Percentiles rank a stretch among this genome's conserved stretches.
phyloP scores from a whole-genome alignment of 2,888 invertebrate genomes.

The Sclerodermus sp. region DNA sequence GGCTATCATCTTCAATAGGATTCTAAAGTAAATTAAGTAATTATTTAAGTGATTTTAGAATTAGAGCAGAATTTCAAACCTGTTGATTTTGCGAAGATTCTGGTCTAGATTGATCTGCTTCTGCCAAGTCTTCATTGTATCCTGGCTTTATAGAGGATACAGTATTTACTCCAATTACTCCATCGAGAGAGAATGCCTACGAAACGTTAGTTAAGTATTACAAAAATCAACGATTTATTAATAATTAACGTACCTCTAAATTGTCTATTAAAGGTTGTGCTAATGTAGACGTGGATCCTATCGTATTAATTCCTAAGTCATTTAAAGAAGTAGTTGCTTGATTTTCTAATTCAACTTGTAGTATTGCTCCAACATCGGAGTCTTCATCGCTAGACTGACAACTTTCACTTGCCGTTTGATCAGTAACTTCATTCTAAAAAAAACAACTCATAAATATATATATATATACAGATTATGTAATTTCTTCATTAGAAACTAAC shows the following conservation, averaged over 20 bases:
- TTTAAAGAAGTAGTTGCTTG: conserved; percentile 18
- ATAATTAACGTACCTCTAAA: conserved; percentile 16
- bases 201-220: too few relatives aligned
- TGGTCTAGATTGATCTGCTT: conserved; percentile 76
- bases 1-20: conserved; percentile 22
- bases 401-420: conserved; percentile 48
- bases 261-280: conserved; percentile 22
- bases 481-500: conserved; percentile 24
- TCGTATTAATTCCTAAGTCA: background rate
- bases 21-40: conserved; percentile 6
- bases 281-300: too few relatives aligned
- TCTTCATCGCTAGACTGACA: conserved; percentile 49
- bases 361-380: conserved; percentile 38
- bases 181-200: conserved; percentile 32
- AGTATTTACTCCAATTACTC: conserved; percentile 19
- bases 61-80: conserved; percentile 22
- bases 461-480: conserved; percentile 1
- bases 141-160: conserved; percentile 35
- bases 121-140: conserved; percentile 75
- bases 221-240: too few relatives aligned
- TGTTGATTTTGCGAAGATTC: conserved; percentile 45
- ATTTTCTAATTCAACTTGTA: conserved; percentile 31
- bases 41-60: background rate
- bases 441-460: conserved; percentile 2
- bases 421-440: conserved; percentile 41